Evolutionary conservation across 2,113 vertebrate species (phyloP).

Genomic region (Lichenostomus cassidix): DNA sequence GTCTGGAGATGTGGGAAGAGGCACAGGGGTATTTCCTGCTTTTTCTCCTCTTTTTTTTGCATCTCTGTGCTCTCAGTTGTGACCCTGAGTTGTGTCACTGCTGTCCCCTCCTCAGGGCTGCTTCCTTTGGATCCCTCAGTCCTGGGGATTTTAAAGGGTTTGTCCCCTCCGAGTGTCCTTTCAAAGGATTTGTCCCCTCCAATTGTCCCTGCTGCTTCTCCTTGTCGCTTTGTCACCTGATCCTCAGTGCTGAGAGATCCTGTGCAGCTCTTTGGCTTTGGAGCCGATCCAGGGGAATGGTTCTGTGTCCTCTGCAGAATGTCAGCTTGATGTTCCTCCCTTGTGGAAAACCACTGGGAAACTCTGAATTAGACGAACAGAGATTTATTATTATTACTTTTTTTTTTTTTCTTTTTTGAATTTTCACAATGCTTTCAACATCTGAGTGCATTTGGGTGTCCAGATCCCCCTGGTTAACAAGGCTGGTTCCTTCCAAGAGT

Average conservation of each 20-base stretch:
- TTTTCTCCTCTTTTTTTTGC: neutral
- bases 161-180: neutral
- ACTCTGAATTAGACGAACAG: fast-evolving
- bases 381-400: neutral
- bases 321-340: neutral
- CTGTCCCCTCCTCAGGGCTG: neutral
- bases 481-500: neutral
- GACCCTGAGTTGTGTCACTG: neutral
- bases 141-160: neutral
- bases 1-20: neutral
- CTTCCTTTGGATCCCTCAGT: fast-evolving
- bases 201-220: too few species aligned
- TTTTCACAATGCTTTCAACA: neutral
- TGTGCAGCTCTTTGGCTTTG: neutral
- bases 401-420: neutral
- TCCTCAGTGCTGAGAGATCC: neutral
- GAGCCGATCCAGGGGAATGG: neutral
- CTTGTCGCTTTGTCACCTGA: neutral
- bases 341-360: neutral
- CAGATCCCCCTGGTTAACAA: neutral
- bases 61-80: neutral
- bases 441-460: fast-evolving
- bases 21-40: neutral
- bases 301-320: neutral
- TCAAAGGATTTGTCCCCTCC: too few species aligned